phyloP scores from a whole-genome alignment of 1,140 invertebrate genomes.

The Drosophila bipectinata region DNA sequence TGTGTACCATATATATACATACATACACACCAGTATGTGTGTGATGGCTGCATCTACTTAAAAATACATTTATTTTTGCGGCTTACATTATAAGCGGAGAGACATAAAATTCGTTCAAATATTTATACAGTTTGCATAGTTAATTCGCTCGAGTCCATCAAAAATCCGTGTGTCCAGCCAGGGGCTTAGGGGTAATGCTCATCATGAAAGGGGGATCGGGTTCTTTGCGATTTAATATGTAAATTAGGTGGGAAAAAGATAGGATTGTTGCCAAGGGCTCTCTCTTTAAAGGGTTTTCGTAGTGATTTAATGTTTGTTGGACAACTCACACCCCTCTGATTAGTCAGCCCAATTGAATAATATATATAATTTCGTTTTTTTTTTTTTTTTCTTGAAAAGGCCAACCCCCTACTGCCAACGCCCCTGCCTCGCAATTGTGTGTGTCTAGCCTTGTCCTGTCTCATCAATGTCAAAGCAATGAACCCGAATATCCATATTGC shows the following conservation, averaged over 20 bases:
- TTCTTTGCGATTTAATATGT: background rate
- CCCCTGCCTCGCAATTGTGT: slow-evolving; percentile 1
- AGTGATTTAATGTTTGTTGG: too few species aligned
- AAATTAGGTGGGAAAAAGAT: background rate
- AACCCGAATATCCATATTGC: slow-evolving; percentile 76
- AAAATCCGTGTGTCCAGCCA: background rate
- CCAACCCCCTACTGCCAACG: background rate
- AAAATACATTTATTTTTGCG: slow-evolving; percentile 66
- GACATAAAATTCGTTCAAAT: slow-evolving; percentile 51
- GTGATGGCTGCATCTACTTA: slow-evolving; percentile 69
- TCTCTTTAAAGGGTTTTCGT: background rate
- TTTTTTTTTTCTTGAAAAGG: background rate
- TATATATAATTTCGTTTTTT: background rate
- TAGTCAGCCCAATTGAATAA: background rate
- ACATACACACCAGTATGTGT: slow-evolving; percentile 7
- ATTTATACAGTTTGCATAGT: slow-evolving; percentile 77
- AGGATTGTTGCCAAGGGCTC: background rate
- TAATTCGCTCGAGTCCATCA: slow-evolving; percentile 76
- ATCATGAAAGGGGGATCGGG: background rate
- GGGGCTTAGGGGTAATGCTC: too few species aligned
- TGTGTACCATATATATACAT: background rate
- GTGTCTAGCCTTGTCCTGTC: slow-evolving; percentile 54
- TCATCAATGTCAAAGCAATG: slow-evolving; percentile 80
- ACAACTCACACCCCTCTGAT: too few species aligned
- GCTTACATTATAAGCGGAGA: slow-evolving; percentile 22